Conservation (phyloP, 2,797 vertebrate species). For the Atherinosoma microstoma region DNA sequence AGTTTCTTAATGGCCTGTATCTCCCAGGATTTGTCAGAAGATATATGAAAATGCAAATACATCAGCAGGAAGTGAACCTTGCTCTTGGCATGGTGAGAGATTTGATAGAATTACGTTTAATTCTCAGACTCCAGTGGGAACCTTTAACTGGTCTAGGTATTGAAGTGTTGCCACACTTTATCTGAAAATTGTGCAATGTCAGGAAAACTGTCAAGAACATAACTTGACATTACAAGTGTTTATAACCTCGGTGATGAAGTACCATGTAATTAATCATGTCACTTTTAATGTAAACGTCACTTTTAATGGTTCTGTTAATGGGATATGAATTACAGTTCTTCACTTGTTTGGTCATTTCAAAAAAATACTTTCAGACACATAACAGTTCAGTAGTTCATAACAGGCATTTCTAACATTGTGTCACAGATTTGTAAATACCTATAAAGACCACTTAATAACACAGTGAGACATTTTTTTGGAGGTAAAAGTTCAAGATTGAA, state of each 20-base stretch:
- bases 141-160: conserved; percentile 29
- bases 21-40: conserved; percentile 72
- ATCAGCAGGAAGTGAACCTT: conserved; percentile 58
- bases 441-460: neutral
- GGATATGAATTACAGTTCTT: neutral
- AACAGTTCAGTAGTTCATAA: neutral
- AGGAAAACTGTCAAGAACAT: neutral
- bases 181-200: conserved; percentile 1
- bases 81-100: conserved; percentile 34
- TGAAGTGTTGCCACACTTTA: conserved; percentile 18
- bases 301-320: neutral
- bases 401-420: neutral
- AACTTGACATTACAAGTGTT: conserved; percentile 11
- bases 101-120: conserved; percentile 46
- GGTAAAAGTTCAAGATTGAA: neutral
- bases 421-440: neutral
- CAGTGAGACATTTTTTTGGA: neutral
- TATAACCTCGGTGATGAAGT: neutral
- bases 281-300: neutral
- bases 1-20: conserved; percentile 70
- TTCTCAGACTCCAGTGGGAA: conserved; percentile 34
- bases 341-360: neutral
- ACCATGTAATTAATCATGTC: neutral
- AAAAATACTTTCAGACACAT: neutral
- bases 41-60: conserved; percentile 77